These are phyloP conservation scores for Petrocephalus zakoni DNA, from an alignment of 2,113 vertebrate genomes.

Conservation along the genomic window DNA sequence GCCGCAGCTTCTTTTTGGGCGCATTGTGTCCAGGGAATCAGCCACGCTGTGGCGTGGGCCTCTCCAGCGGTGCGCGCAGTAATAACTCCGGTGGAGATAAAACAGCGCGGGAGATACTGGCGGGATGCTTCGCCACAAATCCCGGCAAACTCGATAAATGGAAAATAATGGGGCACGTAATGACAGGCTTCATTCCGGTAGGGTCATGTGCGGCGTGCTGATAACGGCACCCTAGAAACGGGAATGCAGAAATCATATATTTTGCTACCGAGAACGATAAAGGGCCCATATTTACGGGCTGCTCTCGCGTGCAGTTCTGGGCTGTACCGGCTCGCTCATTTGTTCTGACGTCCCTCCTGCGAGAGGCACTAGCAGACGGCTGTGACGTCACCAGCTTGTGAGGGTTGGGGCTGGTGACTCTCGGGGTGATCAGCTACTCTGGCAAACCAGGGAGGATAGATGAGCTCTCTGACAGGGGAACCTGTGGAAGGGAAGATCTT, in stretches of 20 bases:
- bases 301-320: background rate
- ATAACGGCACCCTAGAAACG: background rate
- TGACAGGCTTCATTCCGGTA: slow-evolving; percentile 3
- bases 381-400: background rate
- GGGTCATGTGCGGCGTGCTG: slow-evolving; percentile 14
- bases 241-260: background rate
- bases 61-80: slow-evolving; percentile 6
- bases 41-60: background rate
- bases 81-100: slow-evolving; percentile 60
- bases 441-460: background rate
- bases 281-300: background rate
- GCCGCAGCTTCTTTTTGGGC: background rate
- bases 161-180: slow-evolving; percentile 11
- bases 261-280: background rate
- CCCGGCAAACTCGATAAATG: slow-evolving; percentile 7
- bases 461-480: background rate
- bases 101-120: slow-evolving; percentile 13
- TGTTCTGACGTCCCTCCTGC: background rate
- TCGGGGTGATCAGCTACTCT: background rate
- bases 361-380: background rate
- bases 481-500: background rate
- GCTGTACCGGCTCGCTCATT: background rate
- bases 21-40: background rate
- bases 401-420: background rate
- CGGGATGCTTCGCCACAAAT: slow-evolving; percentile 25